Conservation (phyloP, 2,797 vertebrate genomes). For the Semotilus atromaculatus region DNA sequence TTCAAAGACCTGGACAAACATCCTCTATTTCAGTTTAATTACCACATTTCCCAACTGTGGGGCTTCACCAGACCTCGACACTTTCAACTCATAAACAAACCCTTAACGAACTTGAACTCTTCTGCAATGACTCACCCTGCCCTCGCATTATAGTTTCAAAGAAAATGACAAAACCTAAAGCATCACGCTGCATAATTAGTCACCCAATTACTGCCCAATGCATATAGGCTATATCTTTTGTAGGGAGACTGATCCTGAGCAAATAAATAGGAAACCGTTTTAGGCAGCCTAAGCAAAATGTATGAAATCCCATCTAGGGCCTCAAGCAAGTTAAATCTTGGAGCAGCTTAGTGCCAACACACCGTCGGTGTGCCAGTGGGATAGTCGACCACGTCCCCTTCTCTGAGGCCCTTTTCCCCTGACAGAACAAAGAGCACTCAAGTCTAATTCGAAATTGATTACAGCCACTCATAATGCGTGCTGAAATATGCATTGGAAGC, state of each 20-base stretch:
- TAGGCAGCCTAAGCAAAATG: slow-evolving; percentile 3
- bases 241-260: neutral
- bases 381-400: slow-evolving; percentile 25
- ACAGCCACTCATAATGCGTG: slow-evolving; percentile 43
- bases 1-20: slow-evolving; percentile 40
- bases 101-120: slow-evolving; percentile 31
- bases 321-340: slow-evolving; percentile 52
- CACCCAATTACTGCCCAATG: neutral
- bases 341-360: slow-evolving; percentile 42
- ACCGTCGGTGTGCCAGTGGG: slow-evolving; percentile 49
- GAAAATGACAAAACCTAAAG: neutral
- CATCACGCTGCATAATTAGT: slow-evolving; percentile 3
- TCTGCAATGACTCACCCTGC: slow-evolving; percentile 31
- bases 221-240: neutral
- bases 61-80: slow-evolving; percentile 28
- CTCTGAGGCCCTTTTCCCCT: slow-evolving; percentile 42
- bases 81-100: slow-evolving; percentile 45
- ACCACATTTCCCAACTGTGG: slow-evolving; percentile 22
- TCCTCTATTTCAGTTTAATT: slow-evolving; percentile 45
- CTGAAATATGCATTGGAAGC: slow-evolving; percentile 50
- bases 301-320: slow-evolving; percentile 58
- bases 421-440: slow-evolving; percentile 39
- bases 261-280: slow-evolving; percentile 10
- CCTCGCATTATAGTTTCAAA: neutral
- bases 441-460: slow-evolving; percentile 61